phyloP scores from a whole-genome alignment of 2,888 invertebrate species.

The Cabera pusaria region DNA sequence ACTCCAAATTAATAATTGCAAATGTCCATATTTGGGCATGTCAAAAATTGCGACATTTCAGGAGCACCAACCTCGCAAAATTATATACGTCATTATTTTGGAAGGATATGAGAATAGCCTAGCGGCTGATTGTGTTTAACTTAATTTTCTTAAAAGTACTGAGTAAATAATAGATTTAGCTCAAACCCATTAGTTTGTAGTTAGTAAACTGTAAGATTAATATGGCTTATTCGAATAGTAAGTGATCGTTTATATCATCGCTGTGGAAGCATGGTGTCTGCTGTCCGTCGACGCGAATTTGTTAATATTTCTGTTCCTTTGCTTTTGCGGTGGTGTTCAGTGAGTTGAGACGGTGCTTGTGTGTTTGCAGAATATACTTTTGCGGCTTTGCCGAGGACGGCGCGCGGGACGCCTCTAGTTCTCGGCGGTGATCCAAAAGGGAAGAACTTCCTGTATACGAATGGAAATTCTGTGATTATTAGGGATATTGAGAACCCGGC shows the following conservation, averaged over 20 bases:
- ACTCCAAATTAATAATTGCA: no score
- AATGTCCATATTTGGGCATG: slow-evolving; percentile 68
- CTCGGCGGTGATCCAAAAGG: slow-evolving; percentile 98
- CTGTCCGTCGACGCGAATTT: slow-evolving; percentile 31
- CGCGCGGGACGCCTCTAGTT: slow-evolving; percentile 96
- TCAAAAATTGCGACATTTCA: slow-evolving; percentile 34
- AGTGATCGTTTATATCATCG: slow-evolving; percentile 51
- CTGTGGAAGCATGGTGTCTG: slow-evolving; percentile 44
- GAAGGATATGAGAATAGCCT: slow-evolving; percentile 56
- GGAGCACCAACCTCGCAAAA: slow-evolving; percentile 51
- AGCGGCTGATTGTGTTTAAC: slow-evolving; percentile 75
- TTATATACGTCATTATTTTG: slow-evolving; percentile 69
- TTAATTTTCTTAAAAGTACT: slow-evolving; percentile 65
- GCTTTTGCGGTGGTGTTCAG: slow-evolving; percentile 29
- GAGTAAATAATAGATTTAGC: slow-evolving; percentile 49
- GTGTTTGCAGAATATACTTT: slow-evolving; percentile 90
- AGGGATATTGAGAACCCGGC: slow-evolving; percentile 98
- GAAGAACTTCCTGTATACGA: slow-evolving; percentile 97
- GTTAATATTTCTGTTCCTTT: slow-evolving; percentile 36
- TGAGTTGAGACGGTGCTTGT: slow-evolving; percentile 37
- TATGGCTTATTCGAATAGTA: slow-evolving; percentile 79
- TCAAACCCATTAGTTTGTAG: slow-evolving; percentile 51
- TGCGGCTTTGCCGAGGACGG: slow-evolving; percentile 96
- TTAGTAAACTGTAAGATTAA: slow-evolving; percentile 53
- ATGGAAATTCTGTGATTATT: slow-evolving; percentile 99